phyloP scores from a whole-genome alignment of 2,113 vertebrate species.

The Elachura formosa region DNA sequence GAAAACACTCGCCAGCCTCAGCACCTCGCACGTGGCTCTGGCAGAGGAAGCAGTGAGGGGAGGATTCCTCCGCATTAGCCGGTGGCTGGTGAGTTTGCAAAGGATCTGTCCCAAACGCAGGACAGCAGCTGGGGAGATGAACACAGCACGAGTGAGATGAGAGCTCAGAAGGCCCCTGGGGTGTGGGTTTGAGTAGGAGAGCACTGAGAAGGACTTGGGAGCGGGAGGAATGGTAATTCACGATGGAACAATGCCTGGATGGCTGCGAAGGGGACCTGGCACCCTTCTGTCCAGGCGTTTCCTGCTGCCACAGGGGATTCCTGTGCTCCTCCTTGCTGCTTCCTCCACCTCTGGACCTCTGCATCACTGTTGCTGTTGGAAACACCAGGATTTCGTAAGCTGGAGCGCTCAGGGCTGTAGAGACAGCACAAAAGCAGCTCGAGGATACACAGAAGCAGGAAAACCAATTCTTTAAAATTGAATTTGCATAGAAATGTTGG shows the following conservation, averaged over 20 bases:
- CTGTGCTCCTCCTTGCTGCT: background rate
- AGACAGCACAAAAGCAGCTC: background rate
- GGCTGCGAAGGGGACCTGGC: background rate
- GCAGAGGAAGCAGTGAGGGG: background rate
- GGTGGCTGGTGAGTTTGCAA: background rate
- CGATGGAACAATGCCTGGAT: background rate
- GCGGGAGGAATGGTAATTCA: background rate
- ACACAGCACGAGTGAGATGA: background rate
- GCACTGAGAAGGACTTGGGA: background rate
- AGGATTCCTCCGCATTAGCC: rapidly evolving
- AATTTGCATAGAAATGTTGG: background rate
- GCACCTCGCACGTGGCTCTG: rapidly evolving
- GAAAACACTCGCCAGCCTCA: background rate
- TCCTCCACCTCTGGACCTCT: background rate
- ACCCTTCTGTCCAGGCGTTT: background rate
- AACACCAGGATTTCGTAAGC: background rate
- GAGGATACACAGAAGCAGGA: background rate
- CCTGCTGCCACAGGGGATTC: background rate
- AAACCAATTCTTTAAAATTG: background rate
- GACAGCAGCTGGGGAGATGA: background rate
- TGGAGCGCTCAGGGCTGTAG: background rate
- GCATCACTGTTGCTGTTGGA: constrained; percentile 41
- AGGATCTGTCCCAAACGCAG: background rate
- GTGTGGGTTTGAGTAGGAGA: background rate
- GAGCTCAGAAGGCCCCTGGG: background rate